Base-by-base conservation (phyloP, 2,113 vertebrate species). In the Serinus canaria region DNA sequence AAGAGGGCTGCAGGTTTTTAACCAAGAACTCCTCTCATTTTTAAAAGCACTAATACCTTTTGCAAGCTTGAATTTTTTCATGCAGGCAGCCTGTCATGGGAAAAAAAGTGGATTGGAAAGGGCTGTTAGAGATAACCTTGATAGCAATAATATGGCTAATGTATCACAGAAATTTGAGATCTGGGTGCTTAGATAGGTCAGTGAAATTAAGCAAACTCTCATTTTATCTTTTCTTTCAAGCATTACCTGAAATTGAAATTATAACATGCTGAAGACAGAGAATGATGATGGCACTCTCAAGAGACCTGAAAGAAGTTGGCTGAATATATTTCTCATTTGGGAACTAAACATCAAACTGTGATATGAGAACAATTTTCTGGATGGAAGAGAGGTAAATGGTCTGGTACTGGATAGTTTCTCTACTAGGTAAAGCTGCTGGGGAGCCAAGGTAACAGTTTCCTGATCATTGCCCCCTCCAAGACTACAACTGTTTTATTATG, bases 311-410 rank as follows among this genome's bases (percentile, higher is more conserved):
- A 59, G 3, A 74, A 33, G 11, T 13, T 85, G 75, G 22, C 9
- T 95, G 84, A 95, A 84, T 85, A 66, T 21, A 37, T 60, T 76
- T 19, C 63, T 83, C 68, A 67, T 90, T 80, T 91, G 63, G 50
- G 56, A 90, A 31, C 33, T 74, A 62, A 93, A 80, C 46, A 82
- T 15, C 59, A 62, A 92, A 82, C 16, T 50, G 5, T 89, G 72
- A 86, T 56, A 56, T 22, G 37, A 90, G 78, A 69, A 83, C 23
- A 92, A 91, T 90, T 95, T 95, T 95, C 81, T 91, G 79, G 79
- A 83, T 95, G 82, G 47, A 7, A 80, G 79, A 77, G 75, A 80
- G 47, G 67, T n/a, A 95, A 96, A 92, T 88, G 90, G 12, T 87
- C 37, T 95, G 84, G 55, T 77, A 68, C 52, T 68, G 33, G 63